Evolutionary conservation across 2,888 invertebrate species (phyloP), one percentile per base, ranked within the genome.

Genomic region (Dolomedes plantarius): DNA sequence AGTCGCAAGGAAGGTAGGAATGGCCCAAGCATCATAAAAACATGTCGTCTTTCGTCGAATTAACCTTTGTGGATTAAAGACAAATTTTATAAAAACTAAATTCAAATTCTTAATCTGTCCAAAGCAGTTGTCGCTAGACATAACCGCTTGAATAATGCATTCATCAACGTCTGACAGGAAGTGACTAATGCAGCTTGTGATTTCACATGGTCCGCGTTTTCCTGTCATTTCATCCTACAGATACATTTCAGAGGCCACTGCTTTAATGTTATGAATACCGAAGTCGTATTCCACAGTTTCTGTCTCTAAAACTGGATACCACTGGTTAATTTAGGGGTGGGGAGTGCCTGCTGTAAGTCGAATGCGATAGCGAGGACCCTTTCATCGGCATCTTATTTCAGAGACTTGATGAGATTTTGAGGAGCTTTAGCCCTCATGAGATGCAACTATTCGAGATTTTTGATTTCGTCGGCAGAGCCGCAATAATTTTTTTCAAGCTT

Each of bases 161-260:
- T 65, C 5, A 65, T 65, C n/a, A n/a, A n/a, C n/a, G n/a, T n/a
- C n/a, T n/a, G n/a, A n/a, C n/a, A n/a, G n/a, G n/a, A n/a, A n/a
- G 16, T 65, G 28, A 23, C 65, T 3, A 9, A 65, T 3, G 65
- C 65, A 65, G 65, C 65, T 65, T 5, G 27, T 27, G 9, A 65
- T 65, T 27, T 65, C 65, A 65, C 23, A 65, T 65, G 65, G 65
- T 65, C 27, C 65, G 3, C 27, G 31, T 28, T 62, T 62, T 62
- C 62, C 62, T 62, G 62, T 62, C n/a, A 62, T 62, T 62, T 62
- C 65, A n/a, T 27, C 27, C 65, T 11, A 65, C n/a, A 65, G 65
- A 28, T 65, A 6, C 28, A 65, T 27, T 65, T 5, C 65, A 65
- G 65, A 65, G 19, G 65, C 65, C 9, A 65, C 65, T 3, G 65